Percentiles rank a stretch among this genome's conserved stretches.
These are phyloP conservation scores for Germaria angustata DNA, from an alignment of 2,888 invertebrate species.

Conservation along the genomic window DNA sequence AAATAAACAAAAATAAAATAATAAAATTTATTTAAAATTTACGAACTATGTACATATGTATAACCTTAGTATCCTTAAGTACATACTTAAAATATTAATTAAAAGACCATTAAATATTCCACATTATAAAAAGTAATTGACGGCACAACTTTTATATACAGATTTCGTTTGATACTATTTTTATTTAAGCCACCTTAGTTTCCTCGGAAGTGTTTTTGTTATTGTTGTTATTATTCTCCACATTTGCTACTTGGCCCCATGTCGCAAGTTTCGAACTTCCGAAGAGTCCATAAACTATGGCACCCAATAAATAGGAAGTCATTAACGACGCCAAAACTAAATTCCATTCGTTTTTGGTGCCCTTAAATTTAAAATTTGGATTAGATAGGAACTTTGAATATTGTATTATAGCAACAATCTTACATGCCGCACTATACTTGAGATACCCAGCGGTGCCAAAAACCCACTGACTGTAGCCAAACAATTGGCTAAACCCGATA, in stretches of 20 bases:
- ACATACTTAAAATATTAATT: neutral
- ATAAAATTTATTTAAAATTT: conserved; percentile 2
- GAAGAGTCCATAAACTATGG: conserved; percentile 77
- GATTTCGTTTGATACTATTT: neutral
- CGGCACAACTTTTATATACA: neutral
- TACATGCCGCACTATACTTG: conserved; percentile 70
- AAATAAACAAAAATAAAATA: too few species aligned
- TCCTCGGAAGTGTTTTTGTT: conserved; percentile 11
- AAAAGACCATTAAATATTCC: neutral
- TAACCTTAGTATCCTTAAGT: too few species aligned
- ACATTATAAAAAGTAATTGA: neutral
- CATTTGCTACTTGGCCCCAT: conserved; percentile 75
- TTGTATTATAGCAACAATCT: neutral
- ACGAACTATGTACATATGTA: neutral
- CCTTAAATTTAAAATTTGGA: conserved; percentile 71
- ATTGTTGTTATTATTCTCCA: neutral
- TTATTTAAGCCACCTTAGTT: neutral
- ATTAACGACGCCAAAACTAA: conserved; percentile 78
- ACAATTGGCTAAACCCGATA: conserved; percentile 80
- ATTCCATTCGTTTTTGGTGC: conserved; percentile 79
- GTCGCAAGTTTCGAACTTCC: conserved; percentile 79
- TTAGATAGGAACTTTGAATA: neutral
- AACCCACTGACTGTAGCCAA: conserved; percentile 80
- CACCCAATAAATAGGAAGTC: conserved; percentile 75
- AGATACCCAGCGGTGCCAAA: conserved; percentile 77